Conservation (phyloP, 2,888 invertebrate genomes). For the Pachliopta kotzebuea region DNA sequence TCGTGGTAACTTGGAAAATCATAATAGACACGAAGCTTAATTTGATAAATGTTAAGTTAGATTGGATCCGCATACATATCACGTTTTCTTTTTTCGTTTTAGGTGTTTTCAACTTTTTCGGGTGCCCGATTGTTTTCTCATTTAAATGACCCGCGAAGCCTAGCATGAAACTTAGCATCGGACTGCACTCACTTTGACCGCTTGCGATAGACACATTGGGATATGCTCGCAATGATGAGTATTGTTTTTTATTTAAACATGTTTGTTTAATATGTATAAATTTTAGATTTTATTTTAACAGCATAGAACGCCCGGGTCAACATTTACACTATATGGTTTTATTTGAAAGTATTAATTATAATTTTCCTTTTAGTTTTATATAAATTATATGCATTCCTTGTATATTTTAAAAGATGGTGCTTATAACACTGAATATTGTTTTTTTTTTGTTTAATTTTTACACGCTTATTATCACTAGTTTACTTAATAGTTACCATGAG, state of each 20-base stretch:
- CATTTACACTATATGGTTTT: slow-evolving; percentile 1
- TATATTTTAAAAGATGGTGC: slow-evolving; percentile 1
- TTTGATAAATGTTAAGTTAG: slow-evolving; percentile 34
- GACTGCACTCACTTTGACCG: slow-evolving; percentile 61
- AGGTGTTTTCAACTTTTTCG: slow-evolving; percentile 81
- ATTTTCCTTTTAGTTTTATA: slow-evolving; percentile 3
- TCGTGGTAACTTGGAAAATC: too few species aligned
- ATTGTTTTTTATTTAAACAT: slow-evolving; percentile 71
- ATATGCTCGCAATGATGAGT: slow-evolving; percentile 80
- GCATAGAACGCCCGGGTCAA: background rate
- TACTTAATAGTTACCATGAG: slow-evolving; percentile 23
- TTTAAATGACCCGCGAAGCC: slow-evolving; percentile 74
- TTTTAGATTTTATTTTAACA: slow-evolving; percentile 37
- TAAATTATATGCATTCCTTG: slow-evolving; percentile 2
- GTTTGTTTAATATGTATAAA: slow-evolving; percentile 36
- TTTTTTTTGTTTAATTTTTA: slow-evolving; percentile 4
- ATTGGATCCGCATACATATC: slow-evolving; percentile 59
- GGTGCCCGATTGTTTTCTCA: slow-evolving; percentile 80
- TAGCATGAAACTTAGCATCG: slow-evolving; percentile 64
- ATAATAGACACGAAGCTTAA: slow-evolving; percentile 47
- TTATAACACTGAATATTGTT: slow-evolving; percentile 2
- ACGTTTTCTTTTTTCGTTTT: slow-evolving; percentile 77
- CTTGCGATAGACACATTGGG: slow-evolving; percentile 68
- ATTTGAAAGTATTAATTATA: slow-evolving; percentile 13
- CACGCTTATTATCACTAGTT: background rate